These are phyloP conservation scores for Mormyrops boulengeri DNA, from an alignment of 2,797 vertebrate species.

Conservation along the genomic window DNA sequence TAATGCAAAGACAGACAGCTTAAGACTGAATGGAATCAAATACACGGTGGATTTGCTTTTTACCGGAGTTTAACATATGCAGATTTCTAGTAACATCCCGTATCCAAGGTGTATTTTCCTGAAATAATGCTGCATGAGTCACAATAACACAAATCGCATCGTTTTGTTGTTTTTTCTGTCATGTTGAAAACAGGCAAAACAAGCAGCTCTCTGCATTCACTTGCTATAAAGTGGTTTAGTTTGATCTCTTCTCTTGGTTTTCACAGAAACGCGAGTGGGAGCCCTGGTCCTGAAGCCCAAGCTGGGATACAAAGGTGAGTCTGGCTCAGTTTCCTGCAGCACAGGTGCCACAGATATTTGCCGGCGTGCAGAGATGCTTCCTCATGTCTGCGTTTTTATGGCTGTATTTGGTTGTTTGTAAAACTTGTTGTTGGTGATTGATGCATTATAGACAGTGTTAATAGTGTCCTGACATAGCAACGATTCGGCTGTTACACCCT, in stretches of 20 bases:
- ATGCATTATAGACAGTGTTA: background rate
- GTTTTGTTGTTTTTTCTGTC: background rate
- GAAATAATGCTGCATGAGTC: background rate
- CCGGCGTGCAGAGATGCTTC: background rate
- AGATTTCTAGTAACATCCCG: background rate
- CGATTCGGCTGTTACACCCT: background rate
- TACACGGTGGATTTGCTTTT: background rate
- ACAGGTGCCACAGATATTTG: background rate
- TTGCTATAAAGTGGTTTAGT: background rate
- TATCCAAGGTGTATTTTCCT: background rate
- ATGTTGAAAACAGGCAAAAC: background rate
- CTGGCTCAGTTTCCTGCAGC: background rate
- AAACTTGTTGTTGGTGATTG: background rate
- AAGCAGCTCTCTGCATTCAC: background rate
- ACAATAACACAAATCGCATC: background rate
- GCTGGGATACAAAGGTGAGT: conserved; percentile 59
- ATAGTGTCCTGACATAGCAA: background rate
- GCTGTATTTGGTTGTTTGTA: background rate
- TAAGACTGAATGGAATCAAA: background rate
- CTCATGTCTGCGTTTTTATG: background rate
- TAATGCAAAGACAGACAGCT: background rate
- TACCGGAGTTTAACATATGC: background rate
- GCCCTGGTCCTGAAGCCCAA: conserved; percentile 66
- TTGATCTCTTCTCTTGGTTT: background rate
- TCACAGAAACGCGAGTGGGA: conserved; percentile 57